Percentiles rank a stretch among this genome's conserved stretches.
Evolutionary conservation across 64 coral and sea anemone species (phyloP).

Genomic region (Dendronephthya gigantea): DNA sequence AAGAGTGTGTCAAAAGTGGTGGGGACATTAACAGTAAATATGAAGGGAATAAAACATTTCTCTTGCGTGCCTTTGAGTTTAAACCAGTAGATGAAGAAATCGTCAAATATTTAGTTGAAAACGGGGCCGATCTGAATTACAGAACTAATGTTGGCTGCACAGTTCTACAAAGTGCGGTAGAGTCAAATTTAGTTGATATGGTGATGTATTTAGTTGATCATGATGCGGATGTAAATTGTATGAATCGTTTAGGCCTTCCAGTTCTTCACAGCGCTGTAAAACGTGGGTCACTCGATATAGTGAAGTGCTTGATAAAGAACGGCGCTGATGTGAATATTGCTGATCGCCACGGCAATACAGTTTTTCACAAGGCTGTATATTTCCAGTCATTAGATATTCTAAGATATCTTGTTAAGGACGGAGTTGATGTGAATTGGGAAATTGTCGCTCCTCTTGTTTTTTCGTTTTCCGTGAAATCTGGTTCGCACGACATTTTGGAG

Average conservation of each 20-base stretch:
- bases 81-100: no score
- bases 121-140: neutral
- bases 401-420: neutral
- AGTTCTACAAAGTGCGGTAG: neutral
- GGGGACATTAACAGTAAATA: no score
- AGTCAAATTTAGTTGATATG: neutral
- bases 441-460: no score
- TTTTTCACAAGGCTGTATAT: neutral
- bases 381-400: neutral
- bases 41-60: no score
- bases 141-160: neutral
- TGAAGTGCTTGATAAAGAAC: neutral
- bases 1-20: no score
- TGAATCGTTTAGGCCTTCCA: neutral
- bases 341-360: neutral
- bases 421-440: no score
- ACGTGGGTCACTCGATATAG: neutral
- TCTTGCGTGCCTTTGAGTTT: no score
- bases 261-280: neutral
- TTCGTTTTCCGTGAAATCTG: no score
- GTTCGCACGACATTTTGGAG: no score
- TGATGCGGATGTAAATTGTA: neutral
- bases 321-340: neutral
- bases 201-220: neutral
- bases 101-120: neutral